Percentiles rank a stretch among this genome's conserved stretches.
Conservation (phyloP, 2,888 invertebrate genomes). For the Leucophora obtusa region DNA sequence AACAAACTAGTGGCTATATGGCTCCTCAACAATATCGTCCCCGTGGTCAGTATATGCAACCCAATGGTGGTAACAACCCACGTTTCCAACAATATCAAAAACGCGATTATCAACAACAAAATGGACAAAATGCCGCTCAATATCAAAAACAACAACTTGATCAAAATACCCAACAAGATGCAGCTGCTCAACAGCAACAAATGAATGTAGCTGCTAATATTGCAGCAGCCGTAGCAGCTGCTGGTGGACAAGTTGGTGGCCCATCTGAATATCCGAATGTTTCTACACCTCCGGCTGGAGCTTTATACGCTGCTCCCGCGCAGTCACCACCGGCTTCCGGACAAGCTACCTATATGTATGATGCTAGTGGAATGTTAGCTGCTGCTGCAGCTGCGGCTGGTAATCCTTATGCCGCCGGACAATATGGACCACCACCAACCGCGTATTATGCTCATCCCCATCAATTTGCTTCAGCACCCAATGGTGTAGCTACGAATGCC, state of each 20-base stretch:
- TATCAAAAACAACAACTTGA: conserved; percentile 66
- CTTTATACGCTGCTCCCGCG: conserved; percentile 74
- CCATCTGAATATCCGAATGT: conserved; percentile 72
- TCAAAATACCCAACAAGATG: conserved; percentile 63
- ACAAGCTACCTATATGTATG: conserved; percentile 75
- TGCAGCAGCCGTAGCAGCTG: conserved; percentile 70
- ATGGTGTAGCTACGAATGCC: conserved; percentile 62
- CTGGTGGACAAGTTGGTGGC: conserved; percentile 68
- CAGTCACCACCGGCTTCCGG: conserved; percentile 76
- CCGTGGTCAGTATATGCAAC: conserved; percentile 74
- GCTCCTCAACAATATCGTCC: conserved; percentile 72
- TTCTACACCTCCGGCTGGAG: conserved; percentile 70
- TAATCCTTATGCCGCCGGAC: conserved; percentile 75
- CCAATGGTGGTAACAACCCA: conserved; percentile 68
- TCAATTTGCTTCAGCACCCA: conserved; percentile 70
- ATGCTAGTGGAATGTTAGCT: conserved; percentile 75
- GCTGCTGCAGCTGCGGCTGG: conserved; percentile 74
- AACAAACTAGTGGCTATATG: conserved; percentile 68
- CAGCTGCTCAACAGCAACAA: conserved; percentile 68
- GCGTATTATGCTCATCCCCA: conserved; percentile 74
- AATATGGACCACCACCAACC: conserved; percentile 73
- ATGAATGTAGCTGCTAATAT: conserved; percentile 70
- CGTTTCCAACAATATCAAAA: conserved; percentile 76
- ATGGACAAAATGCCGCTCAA: conserved; percentile 52
- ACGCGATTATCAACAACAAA: conserved; percentile 73